Conservation (phyloP, 2,888 invertebrate species). For the Eilema sororculum region DNA sequence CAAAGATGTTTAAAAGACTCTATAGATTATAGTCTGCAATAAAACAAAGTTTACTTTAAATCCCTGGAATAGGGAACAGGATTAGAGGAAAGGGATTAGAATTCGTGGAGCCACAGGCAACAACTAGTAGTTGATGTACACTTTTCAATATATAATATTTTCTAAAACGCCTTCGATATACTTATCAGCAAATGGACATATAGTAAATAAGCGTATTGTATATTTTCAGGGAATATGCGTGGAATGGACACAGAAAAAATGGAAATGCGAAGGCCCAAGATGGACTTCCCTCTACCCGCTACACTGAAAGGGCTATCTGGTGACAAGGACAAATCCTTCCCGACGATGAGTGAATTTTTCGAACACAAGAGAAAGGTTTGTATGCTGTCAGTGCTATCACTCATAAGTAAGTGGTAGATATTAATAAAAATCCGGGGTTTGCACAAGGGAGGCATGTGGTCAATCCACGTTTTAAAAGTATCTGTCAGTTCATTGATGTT, state of each 20-base stretch:
- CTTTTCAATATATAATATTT: neutral
- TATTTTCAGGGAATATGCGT: conserved; percentile 67
- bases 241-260: conserved; percentile 71
- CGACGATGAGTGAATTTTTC: conserved; percentile 86
- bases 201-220: conserved; percentile 19
- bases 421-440: neutral
- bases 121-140: neutral
- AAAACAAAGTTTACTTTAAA: no score
- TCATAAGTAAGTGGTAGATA: neutral
- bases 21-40: no score
- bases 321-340: conserved; percentile 72
- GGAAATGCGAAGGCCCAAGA: conserved; percentile 74
- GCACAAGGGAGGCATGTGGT: neutral
- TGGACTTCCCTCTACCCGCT: conserved; percentile 78
- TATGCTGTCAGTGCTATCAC: neutral
- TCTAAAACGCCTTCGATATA: conserved; percentile 13
- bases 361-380: conserved; percentile 71
- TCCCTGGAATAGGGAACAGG: no score
- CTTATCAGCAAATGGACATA: neutral
- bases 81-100: no score
- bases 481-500: no score
- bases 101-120: no score
- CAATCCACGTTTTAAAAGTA: neutral
- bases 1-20: no score
- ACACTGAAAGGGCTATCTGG: conserved; percentile 69